Evolutionary conservation across 2,797 vertebrate genomes (phyloP), one percentile per base, ranked within the genome.

Genomic region (Leptoclinus maculatus): DNA sequence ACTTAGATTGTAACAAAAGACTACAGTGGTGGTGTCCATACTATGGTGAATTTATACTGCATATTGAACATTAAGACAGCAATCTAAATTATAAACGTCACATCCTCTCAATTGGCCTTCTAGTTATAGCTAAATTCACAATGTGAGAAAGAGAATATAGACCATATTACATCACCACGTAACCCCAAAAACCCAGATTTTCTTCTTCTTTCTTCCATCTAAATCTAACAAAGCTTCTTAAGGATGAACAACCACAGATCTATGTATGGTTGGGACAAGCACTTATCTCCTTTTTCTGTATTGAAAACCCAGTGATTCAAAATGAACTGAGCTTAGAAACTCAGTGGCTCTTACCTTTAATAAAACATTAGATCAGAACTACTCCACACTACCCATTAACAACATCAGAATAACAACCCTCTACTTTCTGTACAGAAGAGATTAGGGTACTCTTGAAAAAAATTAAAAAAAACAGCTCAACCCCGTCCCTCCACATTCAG

Each of bases 401-500:
- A 82, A 66, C 34, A 65, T 57, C 62, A 67, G 43, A 74, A 82
- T 32, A 71, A 87, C 74, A 83, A 56, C 51, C 56, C 70, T 83
- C 39, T 45, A 65, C 77, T 77, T 66, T 77, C 71, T 71, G 67
- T 53, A 70, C 43, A 32, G 36, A 45, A 85, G 66, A 84, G 86
- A 86, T 81, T 66, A 56, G 38, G 65, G 76, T 74, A 66, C 79
- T 83, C 79, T 51, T 71, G 59, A 78, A 80, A 80, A 81, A 76
- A 78, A 83, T 27, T 1, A 53, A 23, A 53, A 25, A 10, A 43
- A 84, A 68, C 62, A 34, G 58, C 64, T 71, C 79, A 66, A 21
- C 67, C 75, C 80, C 19, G 29, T 76, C 83, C 69, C 63, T 87
- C 54, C 75, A 65, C 78, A 80, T 92, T 90, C 79, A 83, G 76